Evolutionary conservation across 2,888 invertebrate genomes (phyloP).

Genomic region (Callosobruchus maculatus): DNA sequence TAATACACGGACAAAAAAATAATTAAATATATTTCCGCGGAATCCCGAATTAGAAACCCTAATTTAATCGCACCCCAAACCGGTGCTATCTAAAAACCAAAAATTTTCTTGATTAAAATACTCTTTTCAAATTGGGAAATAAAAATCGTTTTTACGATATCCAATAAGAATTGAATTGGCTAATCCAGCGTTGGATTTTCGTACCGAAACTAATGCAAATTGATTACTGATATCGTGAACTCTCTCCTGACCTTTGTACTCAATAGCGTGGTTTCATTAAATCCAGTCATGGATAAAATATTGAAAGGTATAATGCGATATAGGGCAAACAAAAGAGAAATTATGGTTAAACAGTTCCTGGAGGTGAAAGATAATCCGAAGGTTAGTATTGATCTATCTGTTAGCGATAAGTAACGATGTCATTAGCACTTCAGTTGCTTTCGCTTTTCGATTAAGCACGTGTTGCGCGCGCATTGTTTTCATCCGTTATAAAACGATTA

Average conservation of each 20-base stretch:
- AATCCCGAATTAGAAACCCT: too few relatives aligned
- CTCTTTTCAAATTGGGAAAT: too few relatives aligned
- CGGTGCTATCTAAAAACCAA: too few relatives aligned
- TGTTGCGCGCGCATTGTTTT: neutral
- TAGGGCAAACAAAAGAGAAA: constrained; percentile 72
- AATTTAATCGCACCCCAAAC: too few relatives aligned
- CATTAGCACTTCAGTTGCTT: neutral
- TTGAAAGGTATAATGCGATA: constrained; percentile 88
- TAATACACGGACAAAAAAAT: too few relatives aligned
- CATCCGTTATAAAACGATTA: neutral
- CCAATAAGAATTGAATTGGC: neutral
- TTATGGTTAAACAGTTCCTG: constrained; percentile 90
- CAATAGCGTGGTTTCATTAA: neutral
- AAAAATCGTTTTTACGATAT: neutral
- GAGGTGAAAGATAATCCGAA: constrained; percentile 84
- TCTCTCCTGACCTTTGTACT: neutral
- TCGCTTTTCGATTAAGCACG: neutral
- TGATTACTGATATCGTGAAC: neutral
- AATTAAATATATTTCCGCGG: too few relatives aligned
- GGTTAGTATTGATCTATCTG: constrained; percentile 53
- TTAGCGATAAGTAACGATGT: neutral
- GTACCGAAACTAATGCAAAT: neutral
- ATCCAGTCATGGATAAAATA: constrained; percentile 72
- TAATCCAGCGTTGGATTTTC: neutral
- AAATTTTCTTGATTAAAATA: too few relatives aligned